phyloP scores from a whole-genome alignment of 2,888 invertebrate species.

The Chalcis sispes region DNA sequence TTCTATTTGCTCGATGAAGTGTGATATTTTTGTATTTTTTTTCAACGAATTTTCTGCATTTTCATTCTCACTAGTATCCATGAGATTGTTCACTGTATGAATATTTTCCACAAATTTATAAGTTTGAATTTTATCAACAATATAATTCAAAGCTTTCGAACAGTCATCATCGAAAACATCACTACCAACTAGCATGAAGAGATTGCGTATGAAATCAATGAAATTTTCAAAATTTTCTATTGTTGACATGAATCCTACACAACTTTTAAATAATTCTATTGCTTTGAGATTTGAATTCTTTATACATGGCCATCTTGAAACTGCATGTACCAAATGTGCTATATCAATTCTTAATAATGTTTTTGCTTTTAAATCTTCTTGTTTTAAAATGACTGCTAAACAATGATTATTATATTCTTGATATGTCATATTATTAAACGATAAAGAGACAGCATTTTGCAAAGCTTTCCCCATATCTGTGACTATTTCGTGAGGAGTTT shows the following conservation, averaged over 20 bases:
- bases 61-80: not conserved
- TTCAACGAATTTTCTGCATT: constrained; percentile 9
- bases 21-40: not conserved
- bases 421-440: constrained; percentile 59
- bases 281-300: not conserved
- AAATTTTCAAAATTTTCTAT: too few relatives aligned
- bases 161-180: too few relatives aligned
- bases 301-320: not conserved
- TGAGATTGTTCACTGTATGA: not conserved
- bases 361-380: too few relatives aligned
- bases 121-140: too few relatives aligned
- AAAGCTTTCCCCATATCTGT: constrained; percentile 60
- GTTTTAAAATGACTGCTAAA: constrained; percentile 38
- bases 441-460: constrained; percentile 26
- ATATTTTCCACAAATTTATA: too few relatives aligned
- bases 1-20: not conserved
- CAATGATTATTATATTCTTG: constrained; percentile 55
- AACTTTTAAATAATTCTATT: not conserved
- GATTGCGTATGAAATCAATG: too few relatives aligned
- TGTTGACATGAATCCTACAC: constrained; percentile 1
- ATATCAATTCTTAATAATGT: not conserved
- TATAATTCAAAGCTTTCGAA: too few relatives aligned
- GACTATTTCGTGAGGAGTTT: constrained; percentile 56
- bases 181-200: too few relatives aligned
- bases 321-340: not conserved